phyloP scores from a whole-genome alignment of 2,797 vertebrate species.

The Heliangelus exortis region DNA sequence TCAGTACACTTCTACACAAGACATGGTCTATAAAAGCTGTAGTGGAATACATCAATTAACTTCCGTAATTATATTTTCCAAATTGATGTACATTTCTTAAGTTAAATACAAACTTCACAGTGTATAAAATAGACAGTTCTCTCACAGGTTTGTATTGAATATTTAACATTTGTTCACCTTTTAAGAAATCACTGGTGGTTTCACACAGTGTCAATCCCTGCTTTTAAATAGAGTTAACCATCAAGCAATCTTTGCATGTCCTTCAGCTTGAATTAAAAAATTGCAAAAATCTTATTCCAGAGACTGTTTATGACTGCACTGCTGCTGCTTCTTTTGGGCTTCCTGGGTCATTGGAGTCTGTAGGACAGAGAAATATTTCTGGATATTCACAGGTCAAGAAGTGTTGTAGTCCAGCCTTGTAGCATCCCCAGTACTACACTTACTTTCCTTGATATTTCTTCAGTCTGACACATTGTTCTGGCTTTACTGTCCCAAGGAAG shows the following conservation, averaged over 20 bases:
- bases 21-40: background rate
- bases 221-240: conserved; percentile 54
- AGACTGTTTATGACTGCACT: conserved; percentile 47
- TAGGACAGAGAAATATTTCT: conserved; percentile 67
- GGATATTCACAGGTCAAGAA: conserved; percentile 75
- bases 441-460: conserved; percentile 86
- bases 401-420: conserved; percentile 57
- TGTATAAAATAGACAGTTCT: background rate
- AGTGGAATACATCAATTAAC: background rate
- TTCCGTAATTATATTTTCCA: background rate
- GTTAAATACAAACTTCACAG: background rate
- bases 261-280: conserved; percentile 70
- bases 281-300: conserved; percentile 65
- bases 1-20: background rate
- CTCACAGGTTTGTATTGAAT: conserved; percentile 16
- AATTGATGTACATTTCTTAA: conserved; percentile 32
- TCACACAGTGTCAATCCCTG: conserved; percentile 24
- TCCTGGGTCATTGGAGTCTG: conserved; percentile 76
- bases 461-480: conserved; percentile 89
- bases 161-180: conserved; percentile 44
- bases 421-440: conserved; percentile 70
- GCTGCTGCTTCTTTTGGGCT: conserved; percentile 65
- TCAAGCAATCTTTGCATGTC: conserved; percentile 39
- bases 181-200: conserved; percentile 68
- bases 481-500: conserved; percentile 83